Percentiles rank a stretch among this genome's conserved stretches.
Evolutionary conservation across 2,888 invertebrate genomes (phyloP).

Genomic region (Archips xylosteana): DNA sequence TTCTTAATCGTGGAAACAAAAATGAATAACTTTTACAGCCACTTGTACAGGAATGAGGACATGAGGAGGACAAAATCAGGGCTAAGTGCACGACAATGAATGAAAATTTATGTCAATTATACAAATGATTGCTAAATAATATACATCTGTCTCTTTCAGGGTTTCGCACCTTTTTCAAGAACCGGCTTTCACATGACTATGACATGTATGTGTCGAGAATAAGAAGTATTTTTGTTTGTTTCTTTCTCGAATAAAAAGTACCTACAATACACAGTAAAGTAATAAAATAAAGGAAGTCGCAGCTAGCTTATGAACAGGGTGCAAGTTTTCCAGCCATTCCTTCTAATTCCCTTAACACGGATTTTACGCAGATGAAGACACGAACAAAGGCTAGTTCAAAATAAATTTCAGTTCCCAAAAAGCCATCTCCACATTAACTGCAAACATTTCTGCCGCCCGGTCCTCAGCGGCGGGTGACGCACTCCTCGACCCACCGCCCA

Average conservation of each 20-base stretch:
- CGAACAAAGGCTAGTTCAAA: conserved; percentile 26
- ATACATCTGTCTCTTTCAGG: not conserved
- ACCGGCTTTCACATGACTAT: not conserved
- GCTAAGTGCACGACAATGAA: not conserved
- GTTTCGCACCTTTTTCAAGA: not conserved
- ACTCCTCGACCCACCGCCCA: conserved; percentile 45
- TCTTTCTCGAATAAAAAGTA: too few species aligned
- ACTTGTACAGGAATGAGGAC: not conserved
- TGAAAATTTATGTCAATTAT: not conserved
- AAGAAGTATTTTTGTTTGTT: too few species aligned
- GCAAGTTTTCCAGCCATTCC: not conserved
- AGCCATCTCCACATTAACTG: conserved; percentile 44
- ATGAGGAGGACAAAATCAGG: not conserved
- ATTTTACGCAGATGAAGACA: conserved; percentile 4
- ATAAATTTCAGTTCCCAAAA: conserved; percentile 38
- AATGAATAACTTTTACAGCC: not conserved
- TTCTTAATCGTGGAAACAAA: not conserved
- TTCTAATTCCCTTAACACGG: not conserved
- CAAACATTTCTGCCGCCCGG: conserved; percentile 48
- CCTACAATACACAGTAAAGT: not conserved
- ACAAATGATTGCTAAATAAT: not conserved
- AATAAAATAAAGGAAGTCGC: not conserved
- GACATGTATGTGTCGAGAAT: too few species aligned
- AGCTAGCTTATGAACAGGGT: not conserved
- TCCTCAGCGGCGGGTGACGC: conserved; percentile 48